Percentiles rank a stretch among this genome's conserved stretches.
Conservation (phyloP, 2,797 vertebrate genomes). For the Tarsius wallacei region DNA sequence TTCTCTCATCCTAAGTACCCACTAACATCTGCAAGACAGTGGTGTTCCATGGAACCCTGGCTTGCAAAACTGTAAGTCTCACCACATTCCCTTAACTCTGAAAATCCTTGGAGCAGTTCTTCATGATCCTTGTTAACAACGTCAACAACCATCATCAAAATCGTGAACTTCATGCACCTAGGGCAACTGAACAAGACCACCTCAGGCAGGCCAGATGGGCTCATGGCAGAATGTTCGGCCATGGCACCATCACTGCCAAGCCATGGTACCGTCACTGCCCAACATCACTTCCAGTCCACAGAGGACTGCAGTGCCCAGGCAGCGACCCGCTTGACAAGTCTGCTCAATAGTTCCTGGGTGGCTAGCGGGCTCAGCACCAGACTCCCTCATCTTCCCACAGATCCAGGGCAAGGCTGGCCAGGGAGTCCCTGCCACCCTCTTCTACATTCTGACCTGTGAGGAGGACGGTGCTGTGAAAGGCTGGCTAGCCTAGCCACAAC, state of each 20-base stretch:
- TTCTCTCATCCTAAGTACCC: neutral
- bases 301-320: neutral
- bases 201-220: too few relatives aligned
- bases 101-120: neutral
- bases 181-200: neutral
- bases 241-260: neutral
- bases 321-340: neutral
- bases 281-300: constrained; percentile 37
- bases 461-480: neutral
- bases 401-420: constrained; percentile 46
- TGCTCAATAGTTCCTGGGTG: constrained; percentile 59
- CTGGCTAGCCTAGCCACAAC: neutral
- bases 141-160: neutral
- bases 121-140: neutral
- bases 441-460: neutral
- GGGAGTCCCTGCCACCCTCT: neutral
- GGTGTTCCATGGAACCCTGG: neutral
- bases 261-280: neutral
- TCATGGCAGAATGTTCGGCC: neutral
- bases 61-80: neutral
- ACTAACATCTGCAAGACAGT: neutral
- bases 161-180: neutral
- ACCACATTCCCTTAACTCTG: neutral
- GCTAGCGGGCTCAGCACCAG: constrained; percentile 62
- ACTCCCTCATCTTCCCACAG: neutral